These are phyloP conservation scores for Ceyx cyanopectus DNA, from an alignment of 2,113 vertebrate genomes.

Conservation along the genomic window DNA sequence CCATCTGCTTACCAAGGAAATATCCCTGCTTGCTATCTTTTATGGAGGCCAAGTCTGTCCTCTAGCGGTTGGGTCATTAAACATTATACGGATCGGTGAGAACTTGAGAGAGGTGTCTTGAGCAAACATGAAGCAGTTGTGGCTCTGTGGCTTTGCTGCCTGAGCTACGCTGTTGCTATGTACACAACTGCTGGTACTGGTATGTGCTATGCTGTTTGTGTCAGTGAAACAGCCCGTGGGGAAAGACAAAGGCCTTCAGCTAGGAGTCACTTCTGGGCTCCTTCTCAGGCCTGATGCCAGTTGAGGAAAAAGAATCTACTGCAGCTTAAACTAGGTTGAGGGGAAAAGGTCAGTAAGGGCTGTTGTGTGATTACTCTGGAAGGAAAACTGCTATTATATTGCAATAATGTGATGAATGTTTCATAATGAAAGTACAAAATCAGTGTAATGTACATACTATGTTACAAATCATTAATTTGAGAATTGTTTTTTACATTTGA, in stretches of 20 bases:
- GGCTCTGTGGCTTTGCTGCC: neutral
- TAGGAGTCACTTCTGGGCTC: neutral
- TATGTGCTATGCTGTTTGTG: neutral
- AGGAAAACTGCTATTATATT: neutral
- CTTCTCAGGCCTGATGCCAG: neutral
- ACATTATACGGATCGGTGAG: neutral
- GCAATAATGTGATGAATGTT: neutral
- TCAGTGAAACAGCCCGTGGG: neutral
- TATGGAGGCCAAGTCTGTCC: constrained; percentile 5
- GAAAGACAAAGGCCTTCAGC: neutral
- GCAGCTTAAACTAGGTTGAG: neutral
- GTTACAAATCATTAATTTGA: neutral
- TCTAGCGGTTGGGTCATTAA: neutral
- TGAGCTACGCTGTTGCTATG: neutral
- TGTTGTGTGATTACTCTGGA: neutral
- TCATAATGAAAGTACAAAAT: neutral
- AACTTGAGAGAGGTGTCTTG: neutral
- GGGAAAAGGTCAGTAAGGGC: neutral
- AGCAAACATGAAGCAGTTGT: neutral
- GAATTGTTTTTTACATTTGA: neutral
- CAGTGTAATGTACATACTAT: neutral
- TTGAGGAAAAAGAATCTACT: neutral
- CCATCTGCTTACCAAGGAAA: neutral
- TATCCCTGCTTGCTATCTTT: neutral
- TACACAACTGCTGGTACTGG: neutral